Evolutionary conservation across 53 echinoderm and acorn worm genomes (phyloP), one percentile per base, ranked within the genome.

Genomic region (Echinometra lucunter): DNA sequence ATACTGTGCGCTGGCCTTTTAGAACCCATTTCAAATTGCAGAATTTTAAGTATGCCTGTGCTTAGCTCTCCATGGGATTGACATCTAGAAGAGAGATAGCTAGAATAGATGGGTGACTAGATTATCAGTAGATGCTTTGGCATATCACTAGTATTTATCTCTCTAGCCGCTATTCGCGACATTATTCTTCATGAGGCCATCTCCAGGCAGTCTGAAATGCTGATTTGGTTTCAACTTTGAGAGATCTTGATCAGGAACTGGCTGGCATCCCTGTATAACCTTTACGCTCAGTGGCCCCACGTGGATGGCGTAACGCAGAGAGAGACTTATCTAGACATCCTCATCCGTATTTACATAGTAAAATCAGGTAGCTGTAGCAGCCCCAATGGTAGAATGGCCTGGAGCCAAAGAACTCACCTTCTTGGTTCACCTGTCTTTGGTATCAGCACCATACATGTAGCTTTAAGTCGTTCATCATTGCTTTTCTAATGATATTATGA

Each of bases 401-500:
- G 13, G 85, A 85, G 85, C 28, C 49, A 49, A 23, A 47, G 2
- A 49, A n/a, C 85, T 85, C 3, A 13, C 12, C 49, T 49, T 47
- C 6, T 49, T 27, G 85, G 85, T 85, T 85, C 85, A 45, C 49
- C 37, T 85, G 49, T 47, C 45, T 85, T 8, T 25, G 85, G 28
- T 85, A 85, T 49, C n/a, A 49, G 85, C 85, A 85, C 85, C 85
- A 85, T 27, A 78, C 12, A 30, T 13, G 85, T 85, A 85, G 49
- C 85, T 85, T 47, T 85, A 85, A 85, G 49, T 47, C 30, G 11
- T 45, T 85, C 85, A 85, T 85, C 40, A 66, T 90, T 90, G 66
- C 90, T 90, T 66, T 90, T 90, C 66, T 90, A n/a, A 90, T 90
- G 38, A 58, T 53, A 90, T 60, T 66, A 38, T 38, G 58, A 90